Evolutionary conservation across 2,113 vertebrate species (phyloP).

Genomic region (Irena cyanogastra): DNA sequence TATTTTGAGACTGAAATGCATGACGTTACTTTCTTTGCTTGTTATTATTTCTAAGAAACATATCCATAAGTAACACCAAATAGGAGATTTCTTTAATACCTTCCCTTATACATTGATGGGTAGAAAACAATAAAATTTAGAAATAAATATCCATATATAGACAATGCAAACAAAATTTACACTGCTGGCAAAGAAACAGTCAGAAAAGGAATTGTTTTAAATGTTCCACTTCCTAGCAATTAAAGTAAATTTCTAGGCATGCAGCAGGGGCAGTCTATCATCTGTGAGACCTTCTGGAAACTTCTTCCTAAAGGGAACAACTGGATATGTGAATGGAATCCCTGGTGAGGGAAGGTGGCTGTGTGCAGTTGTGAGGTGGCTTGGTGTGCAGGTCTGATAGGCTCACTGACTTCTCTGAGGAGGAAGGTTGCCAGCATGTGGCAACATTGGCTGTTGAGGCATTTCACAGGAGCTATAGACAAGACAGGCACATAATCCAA

Average conservation of each 20-base stretch:
- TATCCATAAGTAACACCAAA: not conserved
- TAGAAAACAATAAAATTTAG: not conserved
- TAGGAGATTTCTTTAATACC: not conserved
- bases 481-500: not conserved
- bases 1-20: not conserved
- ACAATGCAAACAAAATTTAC: not conserved
- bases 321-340: not conserved
- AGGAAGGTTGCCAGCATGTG: not conserved
- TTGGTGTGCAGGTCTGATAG: accelerated
- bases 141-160: not conserved
- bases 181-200: not conserved
- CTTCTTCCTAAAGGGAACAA: not conserved
- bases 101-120: not conserved
- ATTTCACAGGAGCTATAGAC: not conserved
- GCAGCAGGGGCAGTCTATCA: not conserved
- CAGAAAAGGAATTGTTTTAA: not conserved
- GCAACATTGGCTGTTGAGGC: not conserved
- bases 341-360: not conserved
- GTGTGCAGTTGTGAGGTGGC: not conserved
- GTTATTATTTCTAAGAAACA: not conserved
- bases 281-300: not conserved
- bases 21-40: not conserved
- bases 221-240: not conserved
- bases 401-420: not conserved
- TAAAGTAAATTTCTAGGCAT: not conserved